Evolutionary conservation across 2,888 invertebrate genomes (phyloP).

Genomic region (Congeria kusceri): DNA sequence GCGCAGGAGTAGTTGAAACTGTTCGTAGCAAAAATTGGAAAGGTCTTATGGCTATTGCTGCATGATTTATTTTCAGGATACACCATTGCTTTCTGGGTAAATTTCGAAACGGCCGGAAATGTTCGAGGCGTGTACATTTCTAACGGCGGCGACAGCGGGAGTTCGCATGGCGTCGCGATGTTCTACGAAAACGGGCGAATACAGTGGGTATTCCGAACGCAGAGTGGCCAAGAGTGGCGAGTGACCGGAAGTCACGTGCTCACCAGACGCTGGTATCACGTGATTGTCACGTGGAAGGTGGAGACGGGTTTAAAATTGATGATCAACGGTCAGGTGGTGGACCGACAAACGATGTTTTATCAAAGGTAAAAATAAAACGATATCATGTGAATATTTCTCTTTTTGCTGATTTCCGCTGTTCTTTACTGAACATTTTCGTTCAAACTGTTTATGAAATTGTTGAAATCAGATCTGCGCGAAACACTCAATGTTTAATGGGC

Average conservation of each 20-base stretch:
- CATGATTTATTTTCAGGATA: slow-evolving; percentile 77
- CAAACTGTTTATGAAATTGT: too few species aligned
- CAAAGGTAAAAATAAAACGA: too few species aligned
- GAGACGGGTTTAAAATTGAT: slow-evolving; percentile 77
- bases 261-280: slow-evolving; percentile 83
- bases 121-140: slow-evolving; percentile 80
- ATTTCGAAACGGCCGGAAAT: slow-evolving; percentile 74
- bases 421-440: too few species aligned
- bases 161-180: slow-evolving; percentile 84
- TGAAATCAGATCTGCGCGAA: too few species aligned
- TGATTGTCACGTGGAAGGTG: slow-evolving; percentile 80
- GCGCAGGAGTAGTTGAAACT: too few species aligned
- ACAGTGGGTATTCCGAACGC: slow-evolving; percentile 80
- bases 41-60: too few species aligned
- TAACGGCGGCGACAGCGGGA: slow-evolving; percentile 81
- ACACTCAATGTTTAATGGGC: too few species aligned
- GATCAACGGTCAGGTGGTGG: slow-evolving; percentile 78
- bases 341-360: slow-evolving; percentile 45
- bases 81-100: slow-evolving; percentile 82
- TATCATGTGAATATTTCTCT: too few species aligned
- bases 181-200: slow-evolving; percentile 78
- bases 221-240: slow-evolving; percentile 79
- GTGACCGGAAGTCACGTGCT: slow-evolving; percentile 69
- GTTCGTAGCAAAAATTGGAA: too few species aligned
- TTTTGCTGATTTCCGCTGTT: too few species aligned